Evolutionary conservation across 64 coral and sea anemone species (phyloP), one percentile per base, ranked within the genome.

Genomic region (Porites lutea): DNA sequence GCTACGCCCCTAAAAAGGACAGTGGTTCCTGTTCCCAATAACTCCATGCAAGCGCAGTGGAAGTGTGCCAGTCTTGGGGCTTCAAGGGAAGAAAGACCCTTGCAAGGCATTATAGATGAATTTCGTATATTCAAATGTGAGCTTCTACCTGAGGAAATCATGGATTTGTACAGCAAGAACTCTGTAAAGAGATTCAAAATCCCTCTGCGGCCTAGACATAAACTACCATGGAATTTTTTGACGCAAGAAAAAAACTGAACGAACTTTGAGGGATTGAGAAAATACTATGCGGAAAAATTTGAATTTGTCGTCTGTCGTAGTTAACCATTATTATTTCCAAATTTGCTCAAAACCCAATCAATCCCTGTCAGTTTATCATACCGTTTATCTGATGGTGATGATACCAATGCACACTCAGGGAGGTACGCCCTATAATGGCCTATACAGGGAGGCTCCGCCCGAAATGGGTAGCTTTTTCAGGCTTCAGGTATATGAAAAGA

Each of bases 41-140:
- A 78, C 21, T 22, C 43, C n/a, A 20, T 46, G 81, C 87, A 87
- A 13, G 81, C 79, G 77, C 89, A 79, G 52, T 98, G 96, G 96
- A 88, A 60, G 16, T 98, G 96, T 58, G 93, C 93, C 1, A 82
- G 87, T 79, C 46, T 98, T 27, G 96, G 96, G 0, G 89, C 80
- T 45, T 66, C 88, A 6, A 65, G 50, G 21, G 72, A 78, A 52
- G 89, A 93, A 43, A 95, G 92, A 21, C 93, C 96, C 4, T 50
- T 98, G 2, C 65, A 83, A 47, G 96, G 96, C 66, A 69, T 90
- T 5, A 65, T 98, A 13, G 96, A 98, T 53, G 96, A 98, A 73
- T 98, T 98, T 76, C 95, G 92, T 20, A 95, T 98, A 19, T 98
- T 98, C 65, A 95, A 96, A 79, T 98, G 96, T 57, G 90, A 88